Evolutionary conservation across 2,113 vertebrate genomes (phyloP), one percentile per base, ranked within the genome.

Genomic region (Terrapene triunguis): DNA sequence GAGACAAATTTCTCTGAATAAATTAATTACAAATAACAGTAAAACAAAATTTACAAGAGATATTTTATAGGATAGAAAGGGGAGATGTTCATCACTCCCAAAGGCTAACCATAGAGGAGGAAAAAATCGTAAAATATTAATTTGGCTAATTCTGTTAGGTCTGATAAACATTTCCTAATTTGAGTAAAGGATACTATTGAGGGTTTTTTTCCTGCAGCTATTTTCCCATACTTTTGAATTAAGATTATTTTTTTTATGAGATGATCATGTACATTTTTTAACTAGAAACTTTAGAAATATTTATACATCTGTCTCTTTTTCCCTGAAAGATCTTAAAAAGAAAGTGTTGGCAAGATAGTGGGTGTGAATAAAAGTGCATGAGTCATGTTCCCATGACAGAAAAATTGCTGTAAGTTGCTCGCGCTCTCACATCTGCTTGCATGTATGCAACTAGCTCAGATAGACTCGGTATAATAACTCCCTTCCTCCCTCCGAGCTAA

Each of bases 381-480:
- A 96, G 51, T 95, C 89, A 93, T 65, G 85, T 1, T 89, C 84
- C 38, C 72, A 80, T 72, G 80, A 90, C 35, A 89, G 59, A 85
- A 92, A 84, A 88, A 59, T 53, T 8, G 27, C 29, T 88, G 62
- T 10, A 53, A 83, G 47, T 62, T 50, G 78, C 57, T 90, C 51
- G 17, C 3, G 8, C 7, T 96, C 42, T 94, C 3, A 3, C 76
- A 27, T 88, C 57, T 96, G 47, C 6, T 89, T 93, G 84, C 29
- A 1, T 87, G 38, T 80, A 83, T 32, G 11, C 79, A 90, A 42
- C 95, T 89, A 89, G 6, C 12, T 92, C 9, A n/a, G 84, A 96
- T 1, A 78, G 35, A 85, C 6, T 24, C 62, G 83, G 94, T 92
- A 91, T 95, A 97, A 89, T 57, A 84, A 94, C 38, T 92, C 79